These are phyloP conservation scores for Spheniscus mendiculus DNA, from an alignment of 2,113 vertebrate species.

Conservation along the genomic window DNA sequence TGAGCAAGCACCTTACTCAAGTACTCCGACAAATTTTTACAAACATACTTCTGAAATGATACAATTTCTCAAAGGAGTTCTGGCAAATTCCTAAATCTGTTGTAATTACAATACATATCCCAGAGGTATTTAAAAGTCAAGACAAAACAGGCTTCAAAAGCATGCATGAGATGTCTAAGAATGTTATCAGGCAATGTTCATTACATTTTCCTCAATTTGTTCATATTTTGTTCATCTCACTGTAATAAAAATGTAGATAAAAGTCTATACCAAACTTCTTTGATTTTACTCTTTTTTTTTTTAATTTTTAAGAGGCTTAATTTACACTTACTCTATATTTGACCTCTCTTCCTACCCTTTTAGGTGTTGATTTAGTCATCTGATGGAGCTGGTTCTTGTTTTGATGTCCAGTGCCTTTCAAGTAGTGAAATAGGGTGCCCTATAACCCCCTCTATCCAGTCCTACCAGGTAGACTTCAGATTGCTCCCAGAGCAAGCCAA, in stretches of 20 bases:
- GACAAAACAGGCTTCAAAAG: background rate
- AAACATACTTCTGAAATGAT: background rate
- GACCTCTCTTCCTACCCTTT: background rate
- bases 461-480: background rate
- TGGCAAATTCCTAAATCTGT: background rate
- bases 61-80: background rate
- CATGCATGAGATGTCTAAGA: background rate
- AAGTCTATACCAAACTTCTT: background rate
- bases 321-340: background rate
- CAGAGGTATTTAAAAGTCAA: background rate
- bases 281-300: background rate
- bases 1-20: background rate
- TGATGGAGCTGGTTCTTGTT: background rate
- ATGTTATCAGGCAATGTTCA: background rate
- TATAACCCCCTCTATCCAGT: background rate
- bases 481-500: background rate
- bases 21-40: background rate
- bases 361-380: background rate
- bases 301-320: background rate
- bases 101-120: background rate
- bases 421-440: background rate
- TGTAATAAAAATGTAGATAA: slow-evolving; percentile 13
- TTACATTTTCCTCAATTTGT: background rate
- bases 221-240: background rate
- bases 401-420: background rate